These are phyloP conservation scores for Orcinus orca DNA, from an alignment of 2,113 vertebrate genomes.

Conservation along the genomic window DNA sequence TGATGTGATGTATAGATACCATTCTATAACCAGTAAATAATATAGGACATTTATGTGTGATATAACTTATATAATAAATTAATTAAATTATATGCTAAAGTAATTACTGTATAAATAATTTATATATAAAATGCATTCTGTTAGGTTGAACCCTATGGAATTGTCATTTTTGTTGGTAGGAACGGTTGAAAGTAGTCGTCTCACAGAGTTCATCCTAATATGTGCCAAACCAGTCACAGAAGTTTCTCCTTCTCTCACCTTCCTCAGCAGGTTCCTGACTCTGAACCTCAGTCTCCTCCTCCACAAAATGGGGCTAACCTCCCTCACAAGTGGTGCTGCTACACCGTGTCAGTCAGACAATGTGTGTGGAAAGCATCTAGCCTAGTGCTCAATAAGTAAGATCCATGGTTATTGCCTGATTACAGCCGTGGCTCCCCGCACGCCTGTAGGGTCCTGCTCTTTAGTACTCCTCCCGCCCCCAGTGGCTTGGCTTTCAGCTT, in stretches of 20 bases:
- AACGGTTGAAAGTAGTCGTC: background rate
- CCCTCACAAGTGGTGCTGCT: background rate
- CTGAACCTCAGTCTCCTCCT: background rate
- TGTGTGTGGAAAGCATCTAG: background rate
- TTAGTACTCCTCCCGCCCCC: background rate
- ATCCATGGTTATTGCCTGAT: fast-evolving
- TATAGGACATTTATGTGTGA: background rate
- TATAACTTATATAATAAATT: background rate
- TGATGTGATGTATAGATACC: background rate
- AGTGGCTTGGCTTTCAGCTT: background rate
- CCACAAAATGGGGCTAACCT: background rate
- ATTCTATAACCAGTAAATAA: background rate
- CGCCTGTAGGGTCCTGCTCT: background rate
- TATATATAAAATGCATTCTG: background rate
- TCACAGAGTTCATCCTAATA: background rate
- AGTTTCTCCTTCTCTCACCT: background rate
- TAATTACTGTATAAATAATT: background rate
- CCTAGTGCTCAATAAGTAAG: background rate
- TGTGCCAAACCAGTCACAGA: background rate
- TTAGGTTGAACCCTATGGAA: background rate
- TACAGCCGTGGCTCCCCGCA: too few relatives aligned
- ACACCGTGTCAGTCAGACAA: fast-evolving
- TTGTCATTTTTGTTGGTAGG: background rate
- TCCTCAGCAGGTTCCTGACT: background rate
- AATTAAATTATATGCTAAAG: background rate